Base-by-base conservation (phyloP, 2,113 vertebrate species). In the Amphiprion percula region DNA sequence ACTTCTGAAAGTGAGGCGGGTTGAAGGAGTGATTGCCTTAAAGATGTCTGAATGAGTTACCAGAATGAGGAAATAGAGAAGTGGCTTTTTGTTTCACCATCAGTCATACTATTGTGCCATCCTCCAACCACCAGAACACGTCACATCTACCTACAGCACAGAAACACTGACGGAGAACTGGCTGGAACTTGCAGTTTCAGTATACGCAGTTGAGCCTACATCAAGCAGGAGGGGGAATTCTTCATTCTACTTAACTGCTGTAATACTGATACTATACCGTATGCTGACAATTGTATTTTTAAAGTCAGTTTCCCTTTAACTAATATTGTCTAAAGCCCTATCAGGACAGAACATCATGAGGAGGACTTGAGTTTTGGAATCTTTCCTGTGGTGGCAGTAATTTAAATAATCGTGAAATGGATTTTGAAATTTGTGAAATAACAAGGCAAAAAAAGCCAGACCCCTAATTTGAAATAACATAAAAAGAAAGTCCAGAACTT, bases 21-120 rank as follows among this genome's bases (percentile, higher is more conserved):
- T 0, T 10, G 11, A 37, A 15, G 23, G 14, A 4, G 33, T 23
- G 28, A 21, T 0, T 3, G n/a, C 5, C 50, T 47, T 16, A 50
- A 2, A 68, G n/a, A 11, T 21, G 41, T 24, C 41, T 39, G 0
- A 69, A 50, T 30, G 15, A 39, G 44, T 66, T 0, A 64, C 46
- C 39, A 56, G 15, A 71, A 67, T 14, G 56, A 67, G 70, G 76
- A 88, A 86, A 59, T 21, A 33, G 19, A 12, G 70, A 69, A 28
- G 53, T 44, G 21, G 0, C 12, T 23, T 59, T 56, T 37, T 41
- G 60, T 77, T 63, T 14, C 66, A 23, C 47, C 5, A 66, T 79
- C 60, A 39, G 47, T 67, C 64, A 52, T 46, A 50, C 44, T 16
- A 39, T 4, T 16, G 6, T 73, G 55, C 37, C 33, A 33, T 30